These are phyloP conservation scores for Mimas tiliae DNA, from an alignment of 2,888 invertebrate species.

Conservation along the genomic window DNA sequence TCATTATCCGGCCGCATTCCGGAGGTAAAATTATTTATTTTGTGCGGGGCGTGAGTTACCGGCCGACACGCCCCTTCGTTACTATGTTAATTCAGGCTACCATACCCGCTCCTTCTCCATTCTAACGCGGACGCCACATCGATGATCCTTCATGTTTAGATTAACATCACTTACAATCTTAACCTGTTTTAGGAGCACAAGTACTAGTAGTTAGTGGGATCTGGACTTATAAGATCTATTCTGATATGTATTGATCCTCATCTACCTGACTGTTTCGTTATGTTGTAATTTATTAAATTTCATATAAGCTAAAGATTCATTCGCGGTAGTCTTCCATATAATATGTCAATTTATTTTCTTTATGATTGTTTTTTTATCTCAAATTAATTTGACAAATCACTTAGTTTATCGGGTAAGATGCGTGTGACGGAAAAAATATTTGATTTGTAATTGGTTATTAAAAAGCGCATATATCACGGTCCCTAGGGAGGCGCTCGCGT, in stretches of 20 bases:
- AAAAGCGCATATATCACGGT: constrained; percentile 75
- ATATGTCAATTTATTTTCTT: too few species aligned
- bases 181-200: not conserved
- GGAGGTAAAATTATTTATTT: constrained; percentile 76
- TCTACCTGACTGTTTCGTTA: not conserved
- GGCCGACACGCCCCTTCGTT: constrained; percentile 79
- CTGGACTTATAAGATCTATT: not conserved
- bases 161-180: constrained; percentile 5
- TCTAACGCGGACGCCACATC: constrained; percentile 23
- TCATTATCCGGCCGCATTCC: constrained; percentile 59
- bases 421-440: constrained; percentile 16
- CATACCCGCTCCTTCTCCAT: constrained; percentile 37
- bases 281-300: not conserved
- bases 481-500: constrained; percentile 47
- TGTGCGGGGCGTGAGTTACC: constrained; percentile 80
- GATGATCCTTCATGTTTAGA: constrained; percentile 26
- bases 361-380: too few species aligned
- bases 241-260: not conserved
- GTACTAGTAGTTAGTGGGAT: not conserved
- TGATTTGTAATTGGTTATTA: constrained; percentile 74
- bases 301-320: too few species aligned
- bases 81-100: constrained; percentile 78
- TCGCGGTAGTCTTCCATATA: too few species aligned
- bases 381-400: not conserved
- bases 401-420: not conserved